These are phyloP conservation scores for Malurus melanocephalus DNA, from an alignment of 2,113 vertebrate genomes.

Conservation along the genomic window DNA sequence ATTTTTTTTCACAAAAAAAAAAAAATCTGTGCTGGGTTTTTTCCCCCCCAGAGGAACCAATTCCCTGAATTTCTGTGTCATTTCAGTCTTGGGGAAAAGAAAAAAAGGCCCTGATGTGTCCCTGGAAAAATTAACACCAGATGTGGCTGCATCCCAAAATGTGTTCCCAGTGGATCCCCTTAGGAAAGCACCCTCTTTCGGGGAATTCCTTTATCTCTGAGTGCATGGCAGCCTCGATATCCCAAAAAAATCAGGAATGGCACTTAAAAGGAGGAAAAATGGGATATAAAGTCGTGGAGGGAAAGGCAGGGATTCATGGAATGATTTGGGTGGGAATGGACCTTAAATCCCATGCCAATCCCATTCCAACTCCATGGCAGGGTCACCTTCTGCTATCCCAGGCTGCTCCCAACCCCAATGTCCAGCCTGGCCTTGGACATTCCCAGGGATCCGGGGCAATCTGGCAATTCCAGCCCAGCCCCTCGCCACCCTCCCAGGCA, in stretches of 20 bases:
- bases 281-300: not conserved
- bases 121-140: constrained; percentile 15
- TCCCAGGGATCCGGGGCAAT: not conserved
- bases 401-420: too few species aligned
- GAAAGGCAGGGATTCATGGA: not conserved
- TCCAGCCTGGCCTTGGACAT: fast-evolving
- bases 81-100: not conserved
- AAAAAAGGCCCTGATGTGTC: not conserved
- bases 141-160: not conserved
- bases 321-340: not conserved
- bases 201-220: not conserved
- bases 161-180: not conserved
- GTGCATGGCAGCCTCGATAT: not conserved
- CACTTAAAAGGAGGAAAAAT: not conserved
- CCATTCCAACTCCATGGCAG: not conserved
- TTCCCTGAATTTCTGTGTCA: constrained; percentile 19
- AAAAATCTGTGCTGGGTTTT: not conserved
- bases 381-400: too few species aligned
- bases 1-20: not conserved
- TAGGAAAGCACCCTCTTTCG: not conserved
- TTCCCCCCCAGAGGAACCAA: not conserved
- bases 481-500: not conserved
- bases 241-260: too few species aligned
- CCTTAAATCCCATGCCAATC: not conserved
- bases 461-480: not conserved